Conservation (phyloP, 2,113 vertebrate genomes). For the Bombycilla garrulus region DNA sequence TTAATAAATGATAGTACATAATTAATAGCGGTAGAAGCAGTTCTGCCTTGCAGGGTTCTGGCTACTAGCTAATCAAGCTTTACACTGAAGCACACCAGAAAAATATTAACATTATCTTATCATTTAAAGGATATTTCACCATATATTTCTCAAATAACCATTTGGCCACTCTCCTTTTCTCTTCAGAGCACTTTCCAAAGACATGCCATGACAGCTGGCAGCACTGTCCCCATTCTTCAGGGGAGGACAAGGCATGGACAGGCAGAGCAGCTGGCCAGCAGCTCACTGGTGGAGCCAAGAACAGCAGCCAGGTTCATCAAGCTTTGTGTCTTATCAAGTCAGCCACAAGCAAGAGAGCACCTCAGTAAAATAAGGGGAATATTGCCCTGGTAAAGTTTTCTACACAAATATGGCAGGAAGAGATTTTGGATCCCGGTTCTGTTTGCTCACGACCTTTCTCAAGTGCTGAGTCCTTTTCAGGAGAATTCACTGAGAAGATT, state of each 20-base stretch:
- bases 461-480: neutral
- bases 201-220: fast-evolving
- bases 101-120: neutral
- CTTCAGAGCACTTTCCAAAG: neutral
- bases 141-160: neutral
- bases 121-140: neutral
- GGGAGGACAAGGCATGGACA: neutral
- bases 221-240: neutral
- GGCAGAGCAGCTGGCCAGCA: neutral
- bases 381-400: neutral
- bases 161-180: fast-evolving
- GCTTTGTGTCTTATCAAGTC: neutral
- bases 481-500: neutral
- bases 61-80: neutral
- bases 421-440: neutral
- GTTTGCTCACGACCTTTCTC: neutral
- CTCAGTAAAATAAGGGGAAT: neutral
- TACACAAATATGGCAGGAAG: neutral
- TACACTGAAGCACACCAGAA: neutral
- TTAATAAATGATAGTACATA: slow-evolving; percentile 4
- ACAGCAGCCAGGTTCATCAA: neutral
- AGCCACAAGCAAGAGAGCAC: neutral
- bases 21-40: neutral
- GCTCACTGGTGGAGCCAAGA: neutral
- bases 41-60: neutral